Percentiles rank a stretch among this genome's conserved stretches.
These are phyloP conservation scores for Sminthurides aquaticus DNA, from an alignment of 2,888 invertebrate genomes.

Conservation along the genomic window DNA sequence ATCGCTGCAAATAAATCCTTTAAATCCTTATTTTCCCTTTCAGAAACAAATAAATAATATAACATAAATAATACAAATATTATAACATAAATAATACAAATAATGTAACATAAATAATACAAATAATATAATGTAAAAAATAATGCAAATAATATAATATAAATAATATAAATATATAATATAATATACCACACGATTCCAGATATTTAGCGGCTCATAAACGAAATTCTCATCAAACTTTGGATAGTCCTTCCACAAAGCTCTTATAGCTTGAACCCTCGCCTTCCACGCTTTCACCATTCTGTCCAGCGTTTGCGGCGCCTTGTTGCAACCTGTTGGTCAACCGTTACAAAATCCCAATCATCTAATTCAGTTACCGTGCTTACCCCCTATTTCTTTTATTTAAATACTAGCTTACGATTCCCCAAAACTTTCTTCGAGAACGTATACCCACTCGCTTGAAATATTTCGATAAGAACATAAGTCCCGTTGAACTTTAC, in stretches of 20 bases:
- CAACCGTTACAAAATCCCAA: neutral
- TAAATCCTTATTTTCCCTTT: too few species aligned
- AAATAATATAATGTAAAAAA: too few species aligned
- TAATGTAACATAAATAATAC: too few species aligned
- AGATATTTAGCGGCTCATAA: slow-evolving; percentile 24
- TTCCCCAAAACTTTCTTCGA: too few species aligned
- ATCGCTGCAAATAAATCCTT: too few species aligned
- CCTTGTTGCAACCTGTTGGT: slow-evolving; percentile 7
- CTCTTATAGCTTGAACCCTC: slow-evolving; percentile 14
- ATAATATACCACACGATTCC: slow-evolving; percentile 28
- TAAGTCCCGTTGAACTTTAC: neutral
- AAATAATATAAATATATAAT: too few species aligned
- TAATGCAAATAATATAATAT: too few species aligned
- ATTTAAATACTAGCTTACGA: too few species aligned
- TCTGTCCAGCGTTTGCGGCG: slow-evolving; percentile 12
- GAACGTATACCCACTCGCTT: neutral
- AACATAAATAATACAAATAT: too few species aligned
- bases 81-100: too few species aligned
- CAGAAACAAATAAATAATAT: too few species aligned
- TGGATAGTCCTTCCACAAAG: neutral
- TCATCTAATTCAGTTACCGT: neutral
- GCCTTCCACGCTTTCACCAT: slow-evolving; percentile 27
- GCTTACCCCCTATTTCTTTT: neutral
- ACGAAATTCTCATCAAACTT: slow-evolving; percentile 15
- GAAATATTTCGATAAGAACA: neutral